Evolutionary conservation across 2,797 vertebrate species (phyloP).

Genomic region (Brotula barbata): DNA sequence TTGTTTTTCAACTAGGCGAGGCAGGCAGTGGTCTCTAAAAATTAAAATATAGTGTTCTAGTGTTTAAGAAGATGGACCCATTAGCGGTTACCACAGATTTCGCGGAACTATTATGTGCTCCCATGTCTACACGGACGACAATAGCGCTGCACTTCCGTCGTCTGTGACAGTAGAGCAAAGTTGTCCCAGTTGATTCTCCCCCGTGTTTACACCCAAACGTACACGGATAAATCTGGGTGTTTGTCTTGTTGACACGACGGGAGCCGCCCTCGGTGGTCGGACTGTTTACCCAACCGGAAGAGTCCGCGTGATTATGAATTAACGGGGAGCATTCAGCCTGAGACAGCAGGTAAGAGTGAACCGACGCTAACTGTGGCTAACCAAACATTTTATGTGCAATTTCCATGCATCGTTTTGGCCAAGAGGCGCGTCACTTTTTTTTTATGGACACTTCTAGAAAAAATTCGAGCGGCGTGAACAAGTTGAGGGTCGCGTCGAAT

Average conservation of each 20-base stretch:
- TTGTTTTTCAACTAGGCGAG: slow-evolving; percentile 22
- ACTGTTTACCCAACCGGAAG: slow-evolving; percentile 25
- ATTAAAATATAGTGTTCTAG: too few relatives aligned
- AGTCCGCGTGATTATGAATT: slow-evolving; percentile 67
- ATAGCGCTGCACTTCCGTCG: slow-evolving; percentile 65
- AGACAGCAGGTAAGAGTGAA: slow-evolving; percentile 68
- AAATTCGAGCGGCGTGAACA: too few relatives aligned
- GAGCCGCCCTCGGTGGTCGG: slow-evolving; percentile 4
- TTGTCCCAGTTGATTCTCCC: slow-evolving; percentile 68
- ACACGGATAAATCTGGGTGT: not conserved
- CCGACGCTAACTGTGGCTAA: slow-evolving; percentile 25
- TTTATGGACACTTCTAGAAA: not conserved
- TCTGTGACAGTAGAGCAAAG: slow-evolving; percentile 71
- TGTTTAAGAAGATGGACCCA: too few relatives aligned
- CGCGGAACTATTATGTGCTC: slow-evolving; percentile 53
- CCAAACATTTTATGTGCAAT: slow-evolving; percentile 12
- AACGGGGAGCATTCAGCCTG: slow-evolving; percentile 65
- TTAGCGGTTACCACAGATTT: too few relatives aligned
- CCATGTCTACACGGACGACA: slow-evolving; percentile 56
- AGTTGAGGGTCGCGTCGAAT: not conserved
- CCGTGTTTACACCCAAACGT: slow-evolving; percentile 28
- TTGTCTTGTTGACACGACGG: not conserved
- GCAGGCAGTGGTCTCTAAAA: slow-evolving; percentile 16
- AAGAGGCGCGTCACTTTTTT: not conserved
- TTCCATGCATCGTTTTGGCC: not conserved